Evolutionary conservation across 2,888 invertebrate genomes (phyloP).

Genomic region (Lottia gigantea): DNA sequence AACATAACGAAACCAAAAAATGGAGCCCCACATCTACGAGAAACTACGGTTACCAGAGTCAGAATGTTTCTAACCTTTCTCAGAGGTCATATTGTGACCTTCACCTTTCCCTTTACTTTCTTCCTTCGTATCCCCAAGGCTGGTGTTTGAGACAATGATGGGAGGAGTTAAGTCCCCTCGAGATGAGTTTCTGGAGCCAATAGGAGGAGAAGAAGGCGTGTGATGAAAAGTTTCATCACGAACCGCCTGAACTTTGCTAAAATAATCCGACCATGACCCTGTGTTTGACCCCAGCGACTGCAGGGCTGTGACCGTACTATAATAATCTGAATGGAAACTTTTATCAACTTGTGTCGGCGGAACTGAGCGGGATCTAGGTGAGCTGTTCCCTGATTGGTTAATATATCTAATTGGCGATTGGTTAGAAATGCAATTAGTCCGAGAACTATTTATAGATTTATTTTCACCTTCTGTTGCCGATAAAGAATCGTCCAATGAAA

Average conservation of each 20-base stretch:
- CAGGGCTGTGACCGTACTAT: conserved; percentile 65
- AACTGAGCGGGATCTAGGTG: conserved; percentile 28
- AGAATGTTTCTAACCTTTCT: conserved; percentile 9
- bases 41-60: not conserved
- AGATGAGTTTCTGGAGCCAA: not conserved
- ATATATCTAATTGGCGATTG: conserved; percentile 15
- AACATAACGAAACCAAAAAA: too few relatives aligned
- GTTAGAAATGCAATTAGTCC: conserved; percentile 21
- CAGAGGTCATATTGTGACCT: not conserved
- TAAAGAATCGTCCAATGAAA: not conserved
- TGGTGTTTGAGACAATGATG: not conserved
- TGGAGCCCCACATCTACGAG: too few relatives aligned
- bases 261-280: conserved; percentile 53
- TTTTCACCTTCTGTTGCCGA: conserved; percentile 20
- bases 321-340: conserved; percentile 63
- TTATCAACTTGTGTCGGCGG: conserved; percentile 44
- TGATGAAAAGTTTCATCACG: conserved; percentile 48
- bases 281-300: conserved; percentile 58
- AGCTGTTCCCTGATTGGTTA: conserved; percentile 12
- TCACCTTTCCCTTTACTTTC: conserved; percentile 2
- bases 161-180: not conserved
- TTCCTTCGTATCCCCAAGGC: not conserved
- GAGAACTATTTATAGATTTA: conserved; percentile 18
- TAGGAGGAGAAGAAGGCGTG: not conserved
- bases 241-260: conserved; percentile 60